phyloP scores from a whole-genome alignment of 2,888 invertebrate genomes.

The Caenorhabditis sp. region DNA sequence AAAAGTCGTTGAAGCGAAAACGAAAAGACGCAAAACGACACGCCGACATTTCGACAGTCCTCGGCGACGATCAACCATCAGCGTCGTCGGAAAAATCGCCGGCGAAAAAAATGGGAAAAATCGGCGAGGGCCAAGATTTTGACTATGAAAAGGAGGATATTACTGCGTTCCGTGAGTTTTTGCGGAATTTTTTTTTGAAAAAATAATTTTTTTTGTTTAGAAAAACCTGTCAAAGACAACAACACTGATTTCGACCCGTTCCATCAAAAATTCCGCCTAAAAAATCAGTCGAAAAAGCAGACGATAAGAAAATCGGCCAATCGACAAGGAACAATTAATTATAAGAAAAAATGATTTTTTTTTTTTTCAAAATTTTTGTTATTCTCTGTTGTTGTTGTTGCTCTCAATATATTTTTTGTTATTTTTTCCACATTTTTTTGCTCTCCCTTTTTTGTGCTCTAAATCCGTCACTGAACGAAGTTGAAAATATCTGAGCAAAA shows the following conservation, averaged over 20 bases:
- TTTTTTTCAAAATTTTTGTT: slow-evolving; percentile 14
- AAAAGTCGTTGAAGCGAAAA: slow-evolving; percentile 49
- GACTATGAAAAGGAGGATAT: slow-evolving; percentile 31
- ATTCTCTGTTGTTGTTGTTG: slow-evolving; percentile 9
- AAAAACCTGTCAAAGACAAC: slow-evolving; percentile 19
- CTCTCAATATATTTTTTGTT: background rate
- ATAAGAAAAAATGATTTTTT: slow-evolving; percentile 16
- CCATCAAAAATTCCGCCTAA: slow-evolving; percentile 38
- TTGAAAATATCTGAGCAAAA: background rate
- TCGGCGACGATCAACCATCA: slow-evolving; percentile 23
- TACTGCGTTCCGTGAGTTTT: slow-evolving; percentile 32
- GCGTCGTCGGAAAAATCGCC: slow-evolving; percentile 6
- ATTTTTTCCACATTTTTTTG: background rate
- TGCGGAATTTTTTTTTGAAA: background rate
- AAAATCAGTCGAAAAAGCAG: slow-evolving; percentile 32
- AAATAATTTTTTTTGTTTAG: slow-evolving; percentile 19
- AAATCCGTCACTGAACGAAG: background rate
- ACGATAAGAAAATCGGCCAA: slow-evolving; percentile 36
- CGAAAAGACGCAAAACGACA: slow-evolving; percentile 21
- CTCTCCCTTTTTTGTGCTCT: background rate
- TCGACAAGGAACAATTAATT: slow-evolving; percentile 39
- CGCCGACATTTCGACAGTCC: slow-evolving; percentile 22
- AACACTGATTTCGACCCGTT: slow-evolving; percentile 44
- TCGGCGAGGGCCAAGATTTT: slow-evolving; percentile 33
- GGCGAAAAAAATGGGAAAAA: slow-evolving; percentile 11